Percentiles rank a stretch among this genome's conserved stretches.
Evolutionary conservation across 2,113 vertebrate species (phyloP).

Genomic region (Hepsetus odoe): DNA sequence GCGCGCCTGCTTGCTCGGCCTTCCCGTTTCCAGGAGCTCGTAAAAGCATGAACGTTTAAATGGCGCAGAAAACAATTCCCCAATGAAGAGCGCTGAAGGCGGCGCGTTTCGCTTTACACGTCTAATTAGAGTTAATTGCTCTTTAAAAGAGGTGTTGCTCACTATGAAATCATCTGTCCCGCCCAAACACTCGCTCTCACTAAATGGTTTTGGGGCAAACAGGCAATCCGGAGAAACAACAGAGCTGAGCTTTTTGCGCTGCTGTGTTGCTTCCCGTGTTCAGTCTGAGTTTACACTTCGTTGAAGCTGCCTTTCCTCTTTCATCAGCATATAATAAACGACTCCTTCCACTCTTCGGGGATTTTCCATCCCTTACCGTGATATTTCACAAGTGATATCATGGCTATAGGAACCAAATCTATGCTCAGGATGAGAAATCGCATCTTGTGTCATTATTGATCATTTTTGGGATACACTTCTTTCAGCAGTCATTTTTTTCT

Average conservation of each 20-base stretch:
- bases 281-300: background rate
- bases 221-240: slow-evolving; percentile 31
- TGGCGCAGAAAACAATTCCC: slow-evolving; percentile 75
- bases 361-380: background rate
- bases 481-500: background rate
- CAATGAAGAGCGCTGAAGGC: slow-evolving; percentile 63
- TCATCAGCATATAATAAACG: background rate
- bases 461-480: no score
- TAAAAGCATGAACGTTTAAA: slow-evolving; percentile 75
- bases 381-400: background rate
- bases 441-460: no score
- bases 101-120: slow-evolving; percentile 65
- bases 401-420: background rate
- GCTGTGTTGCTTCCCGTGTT: background rate
- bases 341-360: background rate
- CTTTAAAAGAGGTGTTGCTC: slow-evolving; percentile 69
- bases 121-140: slow-evolving; percentile 77
- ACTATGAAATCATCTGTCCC: slow-evolving; percentile 67
- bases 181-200: slow-evolving; percentile 56
- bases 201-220: slow-evolving; percentile 53
- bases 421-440: background rate
- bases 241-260: slow-evolving; percentile 3
- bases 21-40: slow-evolving; percentile 62
- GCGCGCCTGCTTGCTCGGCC: slow-evolving; percentile 62
- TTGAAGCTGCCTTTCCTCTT: background rate